A percentile compares a stretch with the other conserved stretches of the same genome.
These are phyloP conservation scores for Melitaea cinxia DNA, from an alignment of 1,140 invertebrate genomes.

Conservation along the genomic window DNA sequence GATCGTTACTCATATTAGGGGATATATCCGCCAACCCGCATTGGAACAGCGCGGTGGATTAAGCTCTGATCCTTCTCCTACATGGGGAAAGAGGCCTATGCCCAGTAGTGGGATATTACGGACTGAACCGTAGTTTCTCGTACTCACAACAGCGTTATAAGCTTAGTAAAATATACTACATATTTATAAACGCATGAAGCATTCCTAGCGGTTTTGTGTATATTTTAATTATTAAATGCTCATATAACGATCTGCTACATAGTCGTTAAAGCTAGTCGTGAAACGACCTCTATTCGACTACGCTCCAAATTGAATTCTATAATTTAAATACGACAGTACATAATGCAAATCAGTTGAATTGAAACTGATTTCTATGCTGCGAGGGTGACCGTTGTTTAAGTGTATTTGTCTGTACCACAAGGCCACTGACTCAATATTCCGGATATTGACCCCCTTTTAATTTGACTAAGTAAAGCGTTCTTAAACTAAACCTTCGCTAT, in stretches of 20 bases:
- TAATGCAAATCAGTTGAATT: constrained; percentile 8
- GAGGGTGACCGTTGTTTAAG: constrained; percentile 17
- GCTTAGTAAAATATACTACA: too few species aligned
- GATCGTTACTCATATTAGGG: too few species aligned
- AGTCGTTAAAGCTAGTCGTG: background rate
- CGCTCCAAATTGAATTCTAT: constrained; percentile 2
- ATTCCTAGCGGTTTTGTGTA: background rate
- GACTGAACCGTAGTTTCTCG: too few species aligned
- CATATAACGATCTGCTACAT: background rate
- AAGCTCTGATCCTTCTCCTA: too few species aligned
- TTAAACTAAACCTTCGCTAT: constrained; percentile 24
- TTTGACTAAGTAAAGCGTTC: constrained; percentile 14
- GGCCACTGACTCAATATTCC: constrained; percentile 26
- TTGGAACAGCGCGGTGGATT: too few species aligned
- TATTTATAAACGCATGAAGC: too few species aligned
- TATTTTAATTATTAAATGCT: background rate
- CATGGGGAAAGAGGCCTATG: too few species aligned
- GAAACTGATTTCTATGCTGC: constrained; percentile 6
- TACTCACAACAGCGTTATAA: too few species aligned
- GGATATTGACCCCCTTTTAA: constrained; percentile 25
- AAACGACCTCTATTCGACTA: background rate
- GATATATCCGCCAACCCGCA: too few species aligned
- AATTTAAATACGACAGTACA: background rate
- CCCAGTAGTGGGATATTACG: too few species aligned
- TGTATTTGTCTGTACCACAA: constrained; percentile 21